Base-by-base conservation (phyloP, 2,797 vertebrate species). In the Thaleichthys pacificus region DNA sequence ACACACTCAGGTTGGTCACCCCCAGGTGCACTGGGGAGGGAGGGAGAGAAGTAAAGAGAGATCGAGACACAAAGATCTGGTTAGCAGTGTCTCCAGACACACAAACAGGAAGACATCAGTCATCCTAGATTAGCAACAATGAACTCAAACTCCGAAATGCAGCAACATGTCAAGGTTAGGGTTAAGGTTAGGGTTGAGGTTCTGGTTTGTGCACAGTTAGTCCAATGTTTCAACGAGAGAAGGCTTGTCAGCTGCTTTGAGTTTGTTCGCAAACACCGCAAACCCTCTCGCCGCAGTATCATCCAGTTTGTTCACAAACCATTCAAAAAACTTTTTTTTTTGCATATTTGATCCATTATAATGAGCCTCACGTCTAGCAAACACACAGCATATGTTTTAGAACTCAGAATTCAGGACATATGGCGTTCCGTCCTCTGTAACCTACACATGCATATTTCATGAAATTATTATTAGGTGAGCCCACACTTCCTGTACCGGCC, bases 11-110 rank as follows among this genome's bases (percentile, higher is more conserved):
- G 80, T 93, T 89, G 0, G 89, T 94, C 78, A 99, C 96, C 0
- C 93, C 94, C 70, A 99, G 88, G 73, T 91, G 91, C 78, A 97
- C 97, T 98, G 83, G 32, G 15, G 63, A 62, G 47, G 56, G 61
- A 14, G 51, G 12, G 51, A 42, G 28, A 62, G 61, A 35, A 11
- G 12, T 11, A 19, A 11, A 12, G 28, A 61, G 24, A 26, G 58
- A 26, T 2, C 14, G 58, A 26, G 58, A 26, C n/a, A 22, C 19
- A 22, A 19, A 30, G 17, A 9, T 5, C 7, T 1, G 28, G 61
- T 47, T 47, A 47, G 11, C 42, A 14, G 9, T 14, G 12, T 47
- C 42, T 47, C 42, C 42, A 47, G 42, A 47, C 42, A 47, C 9
- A 14, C 42, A 47, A 47, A 38, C 35, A 8, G 9, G 14, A 47